Evolutionary conservation across 2,797 vertebrate genomes (phyloP).

Genomic region (Syngnathus rostellatus): DNA sequence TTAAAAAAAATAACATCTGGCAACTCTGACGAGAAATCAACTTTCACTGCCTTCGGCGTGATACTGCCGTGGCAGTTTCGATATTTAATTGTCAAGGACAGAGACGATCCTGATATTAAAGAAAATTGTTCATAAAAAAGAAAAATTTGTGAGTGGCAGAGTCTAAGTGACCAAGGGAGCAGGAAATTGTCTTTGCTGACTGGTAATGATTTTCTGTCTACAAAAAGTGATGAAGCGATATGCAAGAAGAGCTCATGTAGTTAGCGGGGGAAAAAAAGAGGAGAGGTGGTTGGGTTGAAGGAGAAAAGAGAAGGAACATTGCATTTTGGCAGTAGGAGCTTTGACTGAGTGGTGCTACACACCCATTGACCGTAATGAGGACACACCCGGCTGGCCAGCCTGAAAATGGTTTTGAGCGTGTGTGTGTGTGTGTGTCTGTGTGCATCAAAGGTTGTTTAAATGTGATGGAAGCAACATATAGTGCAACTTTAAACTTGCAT

Average conservation of each 20-base stretch:
- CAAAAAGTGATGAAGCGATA: constrained; percentile 60
- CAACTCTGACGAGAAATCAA: no score
- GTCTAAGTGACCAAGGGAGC: constrained; percentile 40
- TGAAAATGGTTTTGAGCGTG: constrained; percentile 53
- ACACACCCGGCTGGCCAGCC: constrained; percentile 52
- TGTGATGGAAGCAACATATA: background rate
- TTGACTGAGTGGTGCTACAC: constrained; percentile 59
- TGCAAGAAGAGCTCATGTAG: constrained; percentile 53
- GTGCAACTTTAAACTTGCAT: background rate
- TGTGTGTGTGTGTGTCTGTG: constrained; percentile 1
- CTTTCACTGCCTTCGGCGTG: no score
- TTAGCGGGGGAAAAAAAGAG: constrained; percentile 27
- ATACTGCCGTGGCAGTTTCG: background rate
- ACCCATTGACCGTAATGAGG: constrained; percentile 58
- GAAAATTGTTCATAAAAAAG: constrained; percentile 7
- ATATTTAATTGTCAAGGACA: background rate
- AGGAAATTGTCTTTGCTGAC: constrained; percentile 61
- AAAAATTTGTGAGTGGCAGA: constrained; percentile 25
- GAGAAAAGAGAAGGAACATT: constrained; percentile 41
- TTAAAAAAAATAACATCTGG: no score
- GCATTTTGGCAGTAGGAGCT: constrained; percentile 47
- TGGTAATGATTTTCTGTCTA: constrained; percentile 63
- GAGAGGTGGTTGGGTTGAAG: constrained; percentile 12
- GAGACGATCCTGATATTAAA: constrained; percentile 8
- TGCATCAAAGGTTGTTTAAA: background rate